These are phyloP conservation scores for Archocentrus centrarchus DNA, from an alignment of 2,113 vertebrate species.

Conservation along the genomic window DNA sequence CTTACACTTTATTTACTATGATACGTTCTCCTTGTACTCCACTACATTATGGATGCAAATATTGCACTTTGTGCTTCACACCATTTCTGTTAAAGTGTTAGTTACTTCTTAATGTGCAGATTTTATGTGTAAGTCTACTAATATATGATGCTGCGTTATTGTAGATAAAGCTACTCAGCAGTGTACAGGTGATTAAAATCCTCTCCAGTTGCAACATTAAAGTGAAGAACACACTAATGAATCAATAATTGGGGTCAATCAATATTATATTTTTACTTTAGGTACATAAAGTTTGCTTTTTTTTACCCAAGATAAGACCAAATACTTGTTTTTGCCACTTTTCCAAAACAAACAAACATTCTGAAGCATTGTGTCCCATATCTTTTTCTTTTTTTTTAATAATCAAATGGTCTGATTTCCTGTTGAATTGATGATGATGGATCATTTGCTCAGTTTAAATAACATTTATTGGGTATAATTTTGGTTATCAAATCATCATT, in stretches of 20 bases:
- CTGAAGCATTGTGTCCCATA: background rate
- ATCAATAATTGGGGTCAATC: background rate
- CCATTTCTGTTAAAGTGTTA: background rate
- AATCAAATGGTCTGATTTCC: background rate
- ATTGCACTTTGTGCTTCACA: background rate
- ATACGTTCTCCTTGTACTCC: too few species aligned
- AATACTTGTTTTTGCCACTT: too few species aligned
- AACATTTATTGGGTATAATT: background rate
- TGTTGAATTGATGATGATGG: background rate
- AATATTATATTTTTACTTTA: too few species aligned
- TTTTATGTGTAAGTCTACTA: background rate
- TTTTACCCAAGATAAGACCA: too few species aligned
- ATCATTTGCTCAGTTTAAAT: background rate
- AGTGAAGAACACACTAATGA: background rate
- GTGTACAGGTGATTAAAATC: background rate
- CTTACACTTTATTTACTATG: too few species aligned
- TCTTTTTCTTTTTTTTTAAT: background rate
- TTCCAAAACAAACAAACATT: too few species aligned
- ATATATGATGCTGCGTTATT: background rate
- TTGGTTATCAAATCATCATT: background rate
- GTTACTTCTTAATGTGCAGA: background rate
- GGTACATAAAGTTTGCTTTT: too few species aligned
- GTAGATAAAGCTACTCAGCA: background rate
- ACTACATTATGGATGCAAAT: background rate
- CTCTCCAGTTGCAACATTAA: background rate